phyloP scores from a whole-genome alignment of 2,888 invertebrate genomes.

The Drosophila vallismaia region DNA sequence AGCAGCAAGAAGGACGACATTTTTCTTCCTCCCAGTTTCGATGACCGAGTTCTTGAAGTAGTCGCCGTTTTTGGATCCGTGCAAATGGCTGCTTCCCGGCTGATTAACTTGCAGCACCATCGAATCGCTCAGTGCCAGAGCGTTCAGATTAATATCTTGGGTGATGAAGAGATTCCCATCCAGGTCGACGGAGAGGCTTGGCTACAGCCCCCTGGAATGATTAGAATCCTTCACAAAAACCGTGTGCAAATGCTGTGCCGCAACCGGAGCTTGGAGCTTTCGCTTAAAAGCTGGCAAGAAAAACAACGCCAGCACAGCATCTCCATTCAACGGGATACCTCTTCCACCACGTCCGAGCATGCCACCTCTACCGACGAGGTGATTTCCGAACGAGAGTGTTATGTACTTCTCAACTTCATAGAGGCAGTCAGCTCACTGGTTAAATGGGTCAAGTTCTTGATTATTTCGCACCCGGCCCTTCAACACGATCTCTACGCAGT shows the following conservation, averaged over 20 bases:
- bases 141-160: conserved; percentile 97
- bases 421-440: conserved; percentile 94
- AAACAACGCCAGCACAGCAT: conserved; percentile 88
- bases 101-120: conserved; percentile 98
- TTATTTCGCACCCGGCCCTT: conserved; percentile 88
- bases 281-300: conserved; percentile 94
- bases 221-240: conserved; percentile 98
- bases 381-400: conserved; percentile 84
- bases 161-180: conserved; percentile 96
- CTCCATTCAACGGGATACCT: conserved; percentile 84
- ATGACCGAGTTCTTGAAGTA: conserved; percentile 97
- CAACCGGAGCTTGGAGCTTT: conserved; percentile 95
- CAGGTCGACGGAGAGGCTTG: conserved; percentile 99
- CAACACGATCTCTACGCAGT: conserved; percentile 90
- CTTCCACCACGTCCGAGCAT: conserved; percentile 82
- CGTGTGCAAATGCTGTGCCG: conserved; percentile 97
- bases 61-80: conserved; percentile 99
- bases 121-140: conserved; percentile 98
- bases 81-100: conserved; percentile 97
- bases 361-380: conserved; percentile 83
- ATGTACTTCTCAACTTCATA: conserved; percentile 89
- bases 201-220: conserved; percentile 98
- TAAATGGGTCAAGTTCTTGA: conserved; percentile 90
- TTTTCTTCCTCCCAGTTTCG: conserved; percentile 96
- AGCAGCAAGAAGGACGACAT: conserved; percentile 95